Conservation (phyloP, 2,888 invertebrate species). For the Temnothorax rugatulus region DNA sequence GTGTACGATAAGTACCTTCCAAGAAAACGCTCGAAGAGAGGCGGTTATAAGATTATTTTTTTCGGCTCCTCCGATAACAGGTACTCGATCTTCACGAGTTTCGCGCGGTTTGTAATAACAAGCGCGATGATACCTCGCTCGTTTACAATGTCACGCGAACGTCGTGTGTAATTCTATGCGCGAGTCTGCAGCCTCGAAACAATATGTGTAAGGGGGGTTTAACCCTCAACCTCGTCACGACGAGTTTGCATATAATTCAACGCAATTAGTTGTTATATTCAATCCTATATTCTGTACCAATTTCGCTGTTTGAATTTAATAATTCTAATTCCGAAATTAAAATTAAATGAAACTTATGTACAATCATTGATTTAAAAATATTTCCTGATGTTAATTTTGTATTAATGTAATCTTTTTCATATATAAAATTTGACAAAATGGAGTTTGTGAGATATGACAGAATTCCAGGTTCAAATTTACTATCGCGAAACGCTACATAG, state of each 20-base stretch:
- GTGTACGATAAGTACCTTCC: constrained; percentile 70
- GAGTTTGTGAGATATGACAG: not conserved
- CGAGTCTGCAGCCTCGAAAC: constrained; percentile 1
- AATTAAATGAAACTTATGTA: not conserved
- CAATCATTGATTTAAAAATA: not conserved
- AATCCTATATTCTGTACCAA: not conserved
- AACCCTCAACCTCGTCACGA: not conserved
- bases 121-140: constrained; percentile 40
- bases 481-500: not conserved
- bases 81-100: constrained; percentile 31
- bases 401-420: not conserved
- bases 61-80: constrained; percentile 24
- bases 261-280: no score
- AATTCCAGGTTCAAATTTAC: not conserved
- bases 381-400: not conserved
- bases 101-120: constrained; percentile 50
- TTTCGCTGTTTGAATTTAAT: not conserved
- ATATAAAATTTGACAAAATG: not conserved
- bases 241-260: not conserved
- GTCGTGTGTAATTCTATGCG: constrained; percentile 2
- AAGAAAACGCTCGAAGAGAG: constrained; percentile 67
- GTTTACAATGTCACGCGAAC: constrained; percentile 38
- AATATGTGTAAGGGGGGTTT: not conserved
- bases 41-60: constrained; percentile 32
- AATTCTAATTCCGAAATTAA: not conserved